phyloP scores from a whole-genome alignment of 2,888 invertebrate species.

The Chrysotoxum bicinctum region DNA sequence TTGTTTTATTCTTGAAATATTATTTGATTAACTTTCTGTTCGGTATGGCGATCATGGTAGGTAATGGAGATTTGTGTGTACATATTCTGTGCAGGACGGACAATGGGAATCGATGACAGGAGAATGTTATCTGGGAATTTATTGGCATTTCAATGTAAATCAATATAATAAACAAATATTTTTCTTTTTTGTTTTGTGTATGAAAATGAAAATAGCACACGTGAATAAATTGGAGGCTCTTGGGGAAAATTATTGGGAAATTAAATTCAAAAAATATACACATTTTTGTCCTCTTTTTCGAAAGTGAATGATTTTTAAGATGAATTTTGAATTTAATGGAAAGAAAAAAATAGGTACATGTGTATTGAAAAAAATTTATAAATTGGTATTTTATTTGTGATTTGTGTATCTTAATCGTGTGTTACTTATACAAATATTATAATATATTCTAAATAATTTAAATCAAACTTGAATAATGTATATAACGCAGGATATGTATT shows the following conservation, averaged over 20 bases:
- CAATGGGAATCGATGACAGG: slow-evolving; percentile 3
- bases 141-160: slow-evolving; percentile 61
- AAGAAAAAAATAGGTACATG: too few relatives aligned
- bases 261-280: neutral
- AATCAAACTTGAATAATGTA: too few relatives aligned
- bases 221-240: neutral
- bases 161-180: slow-evolving; percentile 34
- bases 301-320: neutral
- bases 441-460: too few relatives aligned
- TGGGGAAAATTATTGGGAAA: neutral
- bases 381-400: too few relatives aligned
- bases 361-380: too few relatives aligned
- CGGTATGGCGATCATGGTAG: neutral
- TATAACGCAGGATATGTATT: too few relatives aligned
- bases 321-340: too few relatives aligned
- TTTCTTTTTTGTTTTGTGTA: neutral
- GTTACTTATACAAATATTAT: too few relatives aligned
- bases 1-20: slow-evolving; percentile 52
- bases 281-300: neutral
- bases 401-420: too few relatives aligned
- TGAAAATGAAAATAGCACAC: slow-evolving; percentile 18
- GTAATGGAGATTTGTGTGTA: neutral
- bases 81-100: neutral
- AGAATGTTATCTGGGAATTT: slow-evolving; percentile 28
- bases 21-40: slow-evolving; percentile 65